A percentile compares a stretch with the other conserved stretches of the same genome.
These are phyloP conservation scores for Caenorhabditis sp. DNA, from an alignment of 2,888 invertebrate genomes.

Conservation along the genomic window DNA sequence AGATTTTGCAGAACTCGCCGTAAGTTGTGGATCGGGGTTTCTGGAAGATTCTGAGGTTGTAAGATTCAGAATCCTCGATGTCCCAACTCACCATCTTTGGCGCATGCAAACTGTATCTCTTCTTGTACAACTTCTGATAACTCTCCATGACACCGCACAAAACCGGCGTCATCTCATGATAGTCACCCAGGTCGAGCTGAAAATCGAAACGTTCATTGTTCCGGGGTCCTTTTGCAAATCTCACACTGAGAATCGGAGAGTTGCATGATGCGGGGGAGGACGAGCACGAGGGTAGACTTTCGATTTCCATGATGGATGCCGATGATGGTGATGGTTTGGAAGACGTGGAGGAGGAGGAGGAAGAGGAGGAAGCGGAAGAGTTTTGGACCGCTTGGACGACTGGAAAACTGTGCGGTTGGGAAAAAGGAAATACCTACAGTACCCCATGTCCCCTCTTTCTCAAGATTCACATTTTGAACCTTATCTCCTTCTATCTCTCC, in stretches of 20 bases:
- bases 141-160: conserved; percentile 48
- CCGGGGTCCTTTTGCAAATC: background rate
- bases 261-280: conserved; percentile 53
- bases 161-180: conserved; percentile 39
- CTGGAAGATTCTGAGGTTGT: background rate
- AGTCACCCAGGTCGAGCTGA: conserved; percentile 44
- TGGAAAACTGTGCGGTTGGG: conserved; percentile 8
- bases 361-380: conserved; percentile 3
- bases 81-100: conserved; percentile 32
- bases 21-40: conserved; percentile 44
- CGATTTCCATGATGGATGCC: conserved; percentile 14
- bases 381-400: conserved; percentile 44
- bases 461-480: background rate
- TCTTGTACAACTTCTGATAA: conserved; percentile 51
- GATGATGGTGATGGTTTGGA: conserved; percentile 14
- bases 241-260: conserved; percentile 54
- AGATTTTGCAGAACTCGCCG: conserved; percentile 45
- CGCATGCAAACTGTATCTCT: conserved; percentile 38
- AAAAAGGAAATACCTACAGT: too few relatives aligned
- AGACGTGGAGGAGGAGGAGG: background rate
- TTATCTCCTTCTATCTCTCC: background rate
- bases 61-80: background rate
- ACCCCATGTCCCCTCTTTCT: background rate
- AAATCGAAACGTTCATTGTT: background rate
- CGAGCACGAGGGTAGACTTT: conserved; percentile 45